Base-by-base conservation (phyloP, 92 coral and sea anemone species). In the Palythoa heliodiscus region DNA sequence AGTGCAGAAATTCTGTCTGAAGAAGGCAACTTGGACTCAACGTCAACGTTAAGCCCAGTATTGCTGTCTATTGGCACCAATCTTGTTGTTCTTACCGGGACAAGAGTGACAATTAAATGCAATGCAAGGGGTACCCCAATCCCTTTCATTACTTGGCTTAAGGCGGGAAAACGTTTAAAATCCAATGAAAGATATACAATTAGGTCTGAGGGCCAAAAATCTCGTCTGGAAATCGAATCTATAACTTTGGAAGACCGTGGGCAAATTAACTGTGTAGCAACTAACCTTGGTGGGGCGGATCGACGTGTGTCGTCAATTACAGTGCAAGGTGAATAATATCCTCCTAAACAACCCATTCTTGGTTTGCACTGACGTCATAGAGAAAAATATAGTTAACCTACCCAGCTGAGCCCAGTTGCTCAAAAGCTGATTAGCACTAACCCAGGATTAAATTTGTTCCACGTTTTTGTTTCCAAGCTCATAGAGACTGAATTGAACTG, bases 211-310 rank as follows among this genome's bases (percentile, higher is more conserved):
- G 35, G 76, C 14, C 81, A 63, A n/a, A 89, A 76, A 52, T 90
- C 92, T 2, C 83, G 83, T 2, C 82, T 94, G 79, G 83, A 72
- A 57, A 84, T 90, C 23, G n/a, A 73, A 10, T 90, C 83, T 69
- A 66, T 92, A 20, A 58, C 86, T 12, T 19, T 76, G 23, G 92
- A 87, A 20, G 93, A 82, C 43, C 87, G 88, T 10, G 98, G 98
- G 0, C 84, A 86, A 19, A 88, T 88, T 23, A 93, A 94, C 63
- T 94, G 98, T 53, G 85, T 92, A 25, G 98, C 95, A 14, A 78
- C 81, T 3, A 94, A 94, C 88, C 80, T 91, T 1, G 95, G 95
- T 2, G 98, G 95, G 54, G 89, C 92, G 1, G 98, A 94, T 74
- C 58, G 98, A 74, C 87, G 86, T 8, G 73, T 89, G 17, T 89